Conservation (phyloP, 1,140 invertebrate species). For the Drosophila neocordata region DNA sequence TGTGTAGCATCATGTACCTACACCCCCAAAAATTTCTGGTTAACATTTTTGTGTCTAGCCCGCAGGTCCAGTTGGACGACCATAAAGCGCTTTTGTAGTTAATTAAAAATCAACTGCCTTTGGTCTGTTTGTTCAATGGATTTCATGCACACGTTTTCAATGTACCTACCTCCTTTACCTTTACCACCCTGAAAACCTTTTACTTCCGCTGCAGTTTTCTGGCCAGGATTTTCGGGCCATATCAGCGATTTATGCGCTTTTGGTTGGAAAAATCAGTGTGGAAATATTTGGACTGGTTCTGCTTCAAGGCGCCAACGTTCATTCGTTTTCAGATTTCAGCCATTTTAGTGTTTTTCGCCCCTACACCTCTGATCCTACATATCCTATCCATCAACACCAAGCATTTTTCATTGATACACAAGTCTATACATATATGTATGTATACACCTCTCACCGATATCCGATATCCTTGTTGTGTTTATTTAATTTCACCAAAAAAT, state of each 20-base stretch:
- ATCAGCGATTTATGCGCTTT: conserved; percentile 82
- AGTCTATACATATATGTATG: conserved; percentile 1
- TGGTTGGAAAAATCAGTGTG: conserved; percentile 73
- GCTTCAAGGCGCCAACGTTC: conserved; percentile 48
- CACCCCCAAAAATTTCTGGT: conserved; percentile 9
- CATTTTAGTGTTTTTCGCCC: conserved; percentile 29
- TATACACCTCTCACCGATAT: conserved; percentile 15
- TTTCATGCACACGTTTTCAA: conserved; percentile 80
- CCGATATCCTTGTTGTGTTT: conserved; percentile 48
- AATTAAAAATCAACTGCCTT: conserved; percentile 83
- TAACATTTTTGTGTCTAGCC: conserved; percentile 33
- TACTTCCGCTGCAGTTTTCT: conserved; percentile 8
- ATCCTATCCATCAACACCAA: conserved; percentile 39
- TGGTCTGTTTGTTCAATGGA: conserved; percentile 82
- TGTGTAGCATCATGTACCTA: too few species aligned
- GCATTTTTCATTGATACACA: conserved; percentile 18
- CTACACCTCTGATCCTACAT: neutral
- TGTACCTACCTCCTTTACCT: neutral
- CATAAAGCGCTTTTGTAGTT: conserved; percentile 81
- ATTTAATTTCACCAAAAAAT: conserved; percentile 74
- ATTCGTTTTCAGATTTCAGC: conserved; percentile 34
- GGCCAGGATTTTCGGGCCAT: conserved; percentile 52
- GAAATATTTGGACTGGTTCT: conserved; percentile 60
- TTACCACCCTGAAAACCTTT: neutral
- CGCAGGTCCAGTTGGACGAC: conserved; percentile 26